These are phyloP conservation scores for Poecilia velifera DNA, from an alignment of 2,797 vertebrate genomes.

Conservation along the genomic window DNA sequence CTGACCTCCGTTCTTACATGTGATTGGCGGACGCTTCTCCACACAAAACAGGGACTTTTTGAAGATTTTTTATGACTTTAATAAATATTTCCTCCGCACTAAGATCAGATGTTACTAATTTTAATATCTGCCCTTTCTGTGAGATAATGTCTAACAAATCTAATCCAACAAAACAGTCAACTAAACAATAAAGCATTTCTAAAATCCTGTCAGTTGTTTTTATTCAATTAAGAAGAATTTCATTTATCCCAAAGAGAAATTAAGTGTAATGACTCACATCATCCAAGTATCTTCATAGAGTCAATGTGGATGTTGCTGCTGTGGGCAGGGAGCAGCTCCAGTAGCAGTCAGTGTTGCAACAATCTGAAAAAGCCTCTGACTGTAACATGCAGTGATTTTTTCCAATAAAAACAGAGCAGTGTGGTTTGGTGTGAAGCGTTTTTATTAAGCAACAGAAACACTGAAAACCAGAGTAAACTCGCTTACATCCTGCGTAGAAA, in stretches of 20 bases:
- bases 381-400: neutral
- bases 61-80: neutral
- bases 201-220: neutral
- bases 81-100: neutral
- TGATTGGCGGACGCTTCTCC: constrained; percentile 24
- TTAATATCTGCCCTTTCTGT: neutral
- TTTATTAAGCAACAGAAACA: constrained; percentile 5
- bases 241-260: neutral
- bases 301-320: neutral
- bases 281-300: neutral
- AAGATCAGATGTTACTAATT: neutral
- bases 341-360: neutral
- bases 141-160: neutral
- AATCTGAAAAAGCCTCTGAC: neutral
- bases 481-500: neutral
- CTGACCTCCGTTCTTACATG: neutral
- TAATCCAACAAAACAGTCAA: neutral
- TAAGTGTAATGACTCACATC: neutral
- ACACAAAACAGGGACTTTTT: neutral
- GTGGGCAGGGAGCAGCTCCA: neutral
- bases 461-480: neutral
- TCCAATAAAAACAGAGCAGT: neutral
- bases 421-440: neutral
- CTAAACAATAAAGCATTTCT: neutral
- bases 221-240: neutral